Conservation (phyloP, 2,113 vertebrate genomes). For the Oreocharis arfaki region DNA sequence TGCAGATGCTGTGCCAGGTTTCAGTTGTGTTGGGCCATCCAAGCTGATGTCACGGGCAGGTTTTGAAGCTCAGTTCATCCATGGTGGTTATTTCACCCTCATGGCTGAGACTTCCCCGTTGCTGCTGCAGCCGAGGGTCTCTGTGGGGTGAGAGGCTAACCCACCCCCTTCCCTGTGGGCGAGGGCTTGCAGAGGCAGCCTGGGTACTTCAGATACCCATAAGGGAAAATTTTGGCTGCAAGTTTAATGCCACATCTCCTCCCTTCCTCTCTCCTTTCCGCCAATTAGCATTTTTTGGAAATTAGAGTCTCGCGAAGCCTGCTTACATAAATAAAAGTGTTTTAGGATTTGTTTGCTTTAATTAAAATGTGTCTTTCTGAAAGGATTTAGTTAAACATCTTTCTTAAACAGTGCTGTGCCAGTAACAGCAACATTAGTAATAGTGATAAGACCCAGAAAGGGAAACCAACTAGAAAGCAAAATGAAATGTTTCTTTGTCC, state of each 20-base stretch:
- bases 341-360: conserved; percentile 53
- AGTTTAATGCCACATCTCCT: not conserved
- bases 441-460: conserved; percentile 25
- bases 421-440: conserved; percentile 37
- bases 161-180: fast-evolving
- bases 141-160: fast-evolving
- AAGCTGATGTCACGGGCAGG: not conserved
- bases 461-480: conserved; percentile 6
- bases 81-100: fast-evolving
- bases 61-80: not conserved
- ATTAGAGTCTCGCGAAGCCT: not conserved
- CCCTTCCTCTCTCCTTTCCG: conserved; percentile 26
- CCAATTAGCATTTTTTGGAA: conserved; percentile 25
- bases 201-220: not conserved
- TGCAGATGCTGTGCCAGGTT: fast-evolving
- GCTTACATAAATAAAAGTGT: not conserved
- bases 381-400: conserved; percentile 44
- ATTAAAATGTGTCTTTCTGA: conserved; percentile 33
- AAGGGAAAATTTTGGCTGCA: not conserved
- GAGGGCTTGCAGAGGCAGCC: not conserved
- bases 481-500: conserved; percentile 14
- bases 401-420: conserved; percentile 22
- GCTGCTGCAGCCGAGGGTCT: fast-evolving
- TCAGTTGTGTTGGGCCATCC: not conserved
- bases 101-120: not conserved